Conservation (phyloP, 2,113 vertebrate genomes). For the Thomomys bottae region DNA sequence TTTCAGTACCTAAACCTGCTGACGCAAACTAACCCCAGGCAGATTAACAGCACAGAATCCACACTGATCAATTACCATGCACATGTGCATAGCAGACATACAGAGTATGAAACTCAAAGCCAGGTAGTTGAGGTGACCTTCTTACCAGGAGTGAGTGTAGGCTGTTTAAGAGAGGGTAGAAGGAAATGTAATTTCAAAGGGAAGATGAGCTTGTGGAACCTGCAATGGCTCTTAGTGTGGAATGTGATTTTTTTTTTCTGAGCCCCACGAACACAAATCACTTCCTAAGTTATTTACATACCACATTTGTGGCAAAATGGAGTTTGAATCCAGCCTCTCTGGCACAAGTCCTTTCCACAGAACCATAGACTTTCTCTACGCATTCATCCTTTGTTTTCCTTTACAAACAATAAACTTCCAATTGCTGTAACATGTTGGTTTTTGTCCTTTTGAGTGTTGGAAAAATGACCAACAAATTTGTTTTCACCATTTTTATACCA, state of each 20-base stretch:
- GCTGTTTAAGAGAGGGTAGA: background rate
- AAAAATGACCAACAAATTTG: background rate
- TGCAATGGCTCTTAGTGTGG: no score
- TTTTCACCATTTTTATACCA: background rate
- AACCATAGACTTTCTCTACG: background rate
- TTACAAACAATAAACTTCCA: background rate
- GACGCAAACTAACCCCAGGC: background rate
- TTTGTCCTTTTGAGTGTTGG: background rate
- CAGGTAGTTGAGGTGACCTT: background rate
- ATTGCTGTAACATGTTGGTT: background rate
- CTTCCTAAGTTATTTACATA: background rate
- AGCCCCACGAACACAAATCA: background rate
- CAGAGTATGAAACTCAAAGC: background rate
- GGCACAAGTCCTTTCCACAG: background rate
- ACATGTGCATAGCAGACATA: background rate
- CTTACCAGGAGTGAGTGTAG: no score
- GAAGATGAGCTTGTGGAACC: background rate
- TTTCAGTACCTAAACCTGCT: background rate
- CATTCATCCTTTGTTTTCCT: background rate
- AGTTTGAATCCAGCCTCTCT: rapidly evolving
- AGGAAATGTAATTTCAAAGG: background rate
- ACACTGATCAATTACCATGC: background rate
- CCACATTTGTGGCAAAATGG: background rate
- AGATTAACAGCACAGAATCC: background rate
- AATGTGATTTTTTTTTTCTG: background rate